phyloP scores from a whole-genome alignment of 2,888 invertebrate genomes.

The Brachyptera risi region DNA sequence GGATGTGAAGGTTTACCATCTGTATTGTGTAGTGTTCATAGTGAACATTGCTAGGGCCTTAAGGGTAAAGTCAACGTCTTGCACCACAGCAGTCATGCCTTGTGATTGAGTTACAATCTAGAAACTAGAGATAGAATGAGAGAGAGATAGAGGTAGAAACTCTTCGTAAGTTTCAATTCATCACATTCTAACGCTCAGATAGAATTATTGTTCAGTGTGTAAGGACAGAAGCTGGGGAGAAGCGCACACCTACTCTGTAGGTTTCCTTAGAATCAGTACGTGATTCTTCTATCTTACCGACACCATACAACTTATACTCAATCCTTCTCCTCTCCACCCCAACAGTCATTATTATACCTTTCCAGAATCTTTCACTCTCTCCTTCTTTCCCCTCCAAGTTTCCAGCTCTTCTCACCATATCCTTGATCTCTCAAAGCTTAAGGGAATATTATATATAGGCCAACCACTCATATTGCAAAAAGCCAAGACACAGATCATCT shows the following conservation, averaged over 20 bases:
- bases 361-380: neutral
- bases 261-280: neutral
- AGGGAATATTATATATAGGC: neutral
- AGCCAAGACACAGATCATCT: too few species aligned
- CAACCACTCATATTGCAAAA: neutral
- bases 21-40: neutral
- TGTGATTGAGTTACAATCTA: neutral
- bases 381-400: neutral
- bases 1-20: neutral
- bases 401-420: neutral
- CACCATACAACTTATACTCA: neutral
- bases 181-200: slow-evolving; percentile 2
- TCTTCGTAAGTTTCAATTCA: slow-evolving; percentile 12
- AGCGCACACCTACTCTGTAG: neutral
- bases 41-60: neutral
- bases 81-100: neutral
- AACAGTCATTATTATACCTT: neutral
- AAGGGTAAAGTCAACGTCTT: neutral
- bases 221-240: neutral
- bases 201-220: slow-evolving; percentile 2
- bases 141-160: neutral
- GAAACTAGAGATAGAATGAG: too few species aligned
- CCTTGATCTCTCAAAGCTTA: neutral
- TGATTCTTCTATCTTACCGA: neutral
- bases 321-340: neutral